Base-by-base conservation (phyloP, 2,888 invertebrate species). In the Eumacrocentrus americanus region DNA sequence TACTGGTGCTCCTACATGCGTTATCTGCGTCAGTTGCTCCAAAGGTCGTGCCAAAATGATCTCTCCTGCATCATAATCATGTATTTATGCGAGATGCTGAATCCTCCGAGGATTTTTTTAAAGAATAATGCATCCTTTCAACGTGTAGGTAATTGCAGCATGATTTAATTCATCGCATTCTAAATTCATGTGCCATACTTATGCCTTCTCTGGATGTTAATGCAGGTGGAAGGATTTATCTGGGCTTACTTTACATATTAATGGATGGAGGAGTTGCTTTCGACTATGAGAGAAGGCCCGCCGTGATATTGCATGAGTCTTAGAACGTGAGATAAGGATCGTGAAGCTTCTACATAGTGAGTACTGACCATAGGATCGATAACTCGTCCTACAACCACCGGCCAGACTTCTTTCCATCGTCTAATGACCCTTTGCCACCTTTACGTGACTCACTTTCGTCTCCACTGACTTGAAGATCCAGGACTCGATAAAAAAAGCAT, bases 1-100 rank as follows among this genome's bases (percentile, higher is more conserved):
- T 58, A 94, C 90, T 2, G 94, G 94, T 58, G 92, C 89, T 52
- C 91, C 91, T n/a, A 90, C 88, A 74, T 91, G 90, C 12, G 91
- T 90, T 70, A 92, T 91, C 57, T 91, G 88, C 56, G 90, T 87
- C 67, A 94, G 87, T 74, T 94, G 91, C 68, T 90, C 88, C 25
- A 94, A 82, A 0, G 93, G 90, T 67, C 89, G 86, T 66, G 89
- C 84, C 66, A 91, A 79, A 66, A 84, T 85, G 64, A 91, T 85
- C 82, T 89, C 89, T 61, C 91, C 90, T 90, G 77, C 20, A 29
- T 16, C 20, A 46, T 25, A 38, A 58, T 23, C n/a, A n/a, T n/a
- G n/a, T n/a, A n/a, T 42, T 47, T 29, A 12, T 48, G 38, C 9
- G 29, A 29, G 29, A n/a, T n/a, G n/a, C 29, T 29, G 29, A 4